Base-by-base conservation (phyloP, 1,140 invertebrate genomes). In the Atta cephalotes region DNA sequence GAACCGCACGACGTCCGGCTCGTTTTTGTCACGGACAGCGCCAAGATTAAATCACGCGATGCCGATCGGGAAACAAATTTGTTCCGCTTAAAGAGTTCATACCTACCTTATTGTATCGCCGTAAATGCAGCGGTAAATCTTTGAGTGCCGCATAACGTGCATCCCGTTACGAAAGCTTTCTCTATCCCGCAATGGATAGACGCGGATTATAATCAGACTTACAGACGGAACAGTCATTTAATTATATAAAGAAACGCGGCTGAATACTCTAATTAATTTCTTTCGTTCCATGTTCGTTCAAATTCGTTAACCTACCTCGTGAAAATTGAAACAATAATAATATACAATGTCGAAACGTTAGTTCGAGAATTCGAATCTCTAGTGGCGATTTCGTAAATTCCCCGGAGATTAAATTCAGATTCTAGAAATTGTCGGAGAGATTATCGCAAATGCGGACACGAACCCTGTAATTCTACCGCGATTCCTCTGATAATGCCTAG, bases 21-120 rank as follows among this genome's bases (percentile, higher is more conserved):
- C 51, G 35, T 74, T 72, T 51, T 87, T 72, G 68, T 84, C 66
- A 56, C 68, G 49, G 25, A 12, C 66, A 1, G 35, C 35, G 53
- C 21, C 39, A 56, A 82, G 56, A 45, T 35, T 49, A n/a, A 62
- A 31, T 12, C 35, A 10, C 49, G 51, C 21, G 65, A 80, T 70
- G 35, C 63, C 45, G 28, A 81, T 70, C 65, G 31, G 31, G 49
- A 71, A 45, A 71, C 49, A 80, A 56, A 71, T 81, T 68, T 71
- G 65, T 81, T 53, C 65, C 28, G 78, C n/a, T 81, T 81, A 56
- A 39, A 25, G 51, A 62, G 35, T 39, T 71, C 51, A 16, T 81
- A 39, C 65, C 65, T 81, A 70, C 45, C 49, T 78, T 16, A 16
- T 45, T 62, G 35, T 78, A 45, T 21, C 49, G 21, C 21, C 35